phyloP scores from a whole-genome alignment of 2,888 invertebrate genomes.

The Heliconius cydno region DNA sequence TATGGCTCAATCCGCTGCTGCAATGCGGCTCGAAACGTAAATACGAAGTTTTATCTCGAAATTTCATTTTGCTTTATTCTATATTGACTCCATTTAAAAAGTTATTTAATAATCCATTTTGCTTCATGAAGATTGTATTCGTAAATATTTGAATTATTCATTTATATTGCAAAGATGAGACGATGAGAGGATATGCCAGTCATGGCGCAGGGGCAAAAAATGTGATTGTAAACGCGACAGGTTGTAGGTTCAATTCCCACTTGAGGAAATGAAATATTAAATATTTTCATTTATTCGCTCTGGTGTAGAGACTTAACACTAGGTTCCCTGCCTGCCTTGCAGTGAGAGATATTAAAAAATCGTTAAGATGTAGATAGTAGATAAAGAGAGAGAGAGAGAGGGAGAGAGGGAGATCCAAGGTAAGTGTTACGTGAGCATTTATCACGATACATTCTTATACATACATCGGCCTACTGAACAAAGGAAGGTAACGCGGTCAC shows the following conservation, averaged over 20 bases:
- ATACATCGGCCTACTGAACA: slow-evolving; percentile 29
- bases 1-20: slow-evolving; percentile 33
- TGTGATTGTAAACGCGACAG: no score
- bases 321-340: no score
- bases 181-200: no score
- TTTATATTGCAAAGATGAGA: not conserved
- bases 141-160: slow-evolving; percentile 1
- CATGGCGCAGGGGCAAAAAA: no score
- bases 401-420: not conserved
- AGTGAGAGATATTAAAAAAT: no score
- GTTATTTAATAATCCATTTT: slow-evolving; percentile 10
- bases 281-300: no score
- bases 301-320: no score
- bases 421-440: slow-evolving; percentile 26
- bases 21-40: slow-evolving; percentile 43
- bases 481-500: slow-evolving; percentile 43
- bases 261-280: no score
- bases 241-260: no score
- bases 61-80: slow-evolving; percentile 38
- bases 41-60: slow-evolving; percentile 40
- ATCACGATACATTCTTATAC: not conserved
- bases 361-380: not conserved
- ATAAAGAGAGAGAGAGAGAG: not conserved
- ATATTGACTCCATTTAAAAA: slow-evolving; percentile 24
- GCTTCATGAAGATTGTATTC: not conserved